These are phyloP conservation scores for Acanthacorydalis orientalis DNA, from an alignment of 2,888 invertebrate genomes.

Conservation along the genomic window DNA sequence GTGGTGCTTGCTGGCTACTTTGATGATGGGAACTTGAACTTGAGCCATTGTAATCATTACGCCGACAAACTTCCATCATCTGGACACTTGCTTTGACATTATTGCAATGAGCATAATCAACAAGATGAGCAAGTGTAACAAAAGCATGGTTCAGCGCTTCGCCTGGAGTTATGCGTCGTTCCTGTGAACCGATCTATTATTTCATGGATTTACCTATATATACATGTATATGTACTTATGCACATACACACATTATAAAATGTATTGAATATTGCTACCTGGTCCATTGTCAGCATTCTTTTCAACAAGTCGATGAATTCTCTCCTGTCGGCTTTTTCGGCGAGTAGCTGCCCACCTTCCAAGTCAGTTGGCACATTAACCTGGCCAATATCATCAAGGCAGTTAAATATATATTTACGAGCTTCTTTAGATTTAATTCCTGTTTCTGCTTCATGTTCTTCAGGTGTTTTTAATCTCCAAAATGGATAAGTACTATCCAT, in stretches of 20 bases:
- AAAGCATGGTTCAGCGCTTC: slow-evolving; percentile 93
- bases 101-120: slow-evolving; percentile 92
- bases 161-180: slow-evolving; percentile 85
- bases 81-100: slow-evolving; percentile 94
- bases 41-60: slow-evolving; percentile 28
- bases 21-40: slow-evolving; percentile 31
- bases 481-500: slow-evolving; percentile 81
- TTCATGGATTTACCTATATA: too few species aligned
- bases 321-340: slow-evolving; percentile 91
- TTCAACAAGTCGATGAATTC: slow-evolving; percentile 97
- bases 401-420: slow-evolving; percentile 98
- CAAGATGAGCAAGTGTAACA: slow-evolving; percentile 80
- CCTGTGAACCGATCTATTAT: slow-evolving; percentile 31
- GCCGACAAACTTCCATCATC: slow-evolving; percentile 83
- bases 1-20: slow-evolving; percentile 27
- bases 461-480: slow-evolving; percentile 83
- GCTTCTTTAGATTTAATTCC: slow-evolving; percentile 99
- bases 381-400: slow-evolving; percentile 95
- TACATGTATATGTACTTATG: background rate
- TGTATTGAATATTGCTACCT: slow-evolving; percentile 43
- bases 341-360: slow-evolving; percentile 88
- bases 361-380: slow-evolving; percentile 94
- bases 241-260: slow-evolving; percentile 7
- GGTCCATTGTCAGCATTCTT: slow-evolving; percentile 97
- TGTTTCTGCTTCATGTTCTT: slow-evolving; percentile 95